Percentiles rank a stretch among this genome's conserved stretches.
phyloP scores from a whole-genome alignment of 2,113 vertebrate species.

The Micromys minutus region DNA sequence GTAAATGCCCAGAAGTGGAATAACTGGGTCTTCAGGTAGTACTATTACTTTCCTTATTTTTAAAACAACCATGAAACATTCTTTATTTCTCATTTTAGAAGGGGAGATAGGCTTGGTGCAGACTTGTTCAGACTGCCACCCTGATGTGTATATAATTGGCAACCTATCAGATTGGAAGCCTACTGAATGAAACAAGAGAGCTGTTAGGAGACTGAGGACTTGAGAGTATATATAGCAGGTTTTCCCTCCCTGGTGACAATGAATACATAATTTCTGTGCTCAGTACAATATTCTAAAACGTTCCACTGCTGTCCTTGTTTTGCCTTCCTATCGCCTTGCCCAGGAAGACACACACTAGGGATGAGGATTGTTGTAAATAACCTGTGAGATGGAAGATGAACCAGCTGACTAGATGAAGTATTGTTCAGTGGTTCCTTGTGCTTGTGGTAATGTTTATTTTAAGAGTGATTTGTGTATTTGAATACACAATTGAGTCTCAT shows the following conservation, averaged over 20 bases:
- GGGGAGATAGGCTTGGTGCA: not conserved
- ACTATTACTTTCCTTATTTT: not conserved
- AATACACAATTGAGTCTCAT: constrained; percentile 47
- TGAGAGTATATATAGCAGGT: not conserved
- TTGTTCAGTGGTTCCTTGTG: constrained; percentile 25
- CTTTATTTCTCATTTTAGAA: not conserved
- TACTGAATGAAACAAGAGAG: not conserved
- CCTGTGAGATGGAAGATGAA: not conserved
- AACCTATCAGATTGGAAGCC: not conserved
- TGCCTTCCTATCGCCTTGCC: not conserved
- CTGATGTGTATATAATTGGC: not conserved
- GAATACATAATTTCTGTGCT: not conserved
- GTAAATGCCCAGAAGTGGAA: too few species aligned
- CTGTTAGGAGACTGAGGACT: not conserved
- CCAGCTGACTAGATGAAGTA: constrained; percentile 15
- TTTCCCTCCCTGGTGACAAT: not conserved
- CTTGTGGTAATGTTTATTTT: not conserved
- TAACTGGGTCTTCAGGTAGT: too few species aligned
- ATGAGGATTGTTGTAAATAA: not conserved
- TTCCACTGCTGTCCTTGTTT: not conserved
- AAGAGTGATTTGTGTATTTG: not conserved
- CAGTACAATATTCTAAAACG: not conserved
- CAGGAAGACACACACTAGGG: constrained; percentile 16
- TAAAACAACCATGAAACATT: not conserved
- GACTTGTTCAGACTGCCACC: not conserved